phyloP scores from a whole-genome alignment of 2,113 vertebrate genomes.

The Eulemur rufifrons region DNA sequence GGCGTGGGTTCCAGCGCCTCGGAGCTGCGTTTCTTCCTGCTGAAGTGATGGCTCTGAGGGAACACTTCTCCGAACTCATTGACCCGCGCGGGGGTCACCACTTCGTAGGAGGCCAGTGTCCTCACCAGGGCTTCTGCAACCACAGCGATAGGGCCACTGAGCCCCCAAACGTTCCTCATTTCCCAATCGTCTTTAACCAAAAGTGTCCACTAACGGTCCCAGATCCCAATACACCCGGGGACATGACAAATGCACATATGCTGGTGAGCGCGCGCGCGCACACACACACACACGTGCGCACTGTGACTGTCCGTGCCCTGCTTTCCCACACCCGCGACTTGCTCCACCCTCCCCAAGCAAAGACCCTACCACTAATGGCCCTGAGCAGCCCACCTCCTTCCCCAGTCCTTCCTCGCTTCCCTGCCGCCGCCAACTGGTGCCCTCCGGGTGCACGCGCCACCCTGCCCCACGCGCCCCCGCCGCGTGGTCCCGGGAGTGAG shows the following conservation, averaged over 20 bases:
- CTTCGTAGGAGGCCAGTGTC: conserved; percentile 93
- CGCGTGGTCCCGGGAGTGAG: neutral
- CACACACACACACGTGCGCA: neutral
- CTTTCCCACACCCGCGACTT: neutral
- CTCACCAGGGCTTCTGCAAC: conserved; percentile 90
- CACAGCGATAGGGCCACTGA: neutral
- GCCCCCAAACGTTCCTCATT: neutral
- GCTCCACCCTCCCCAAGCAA: neutral
- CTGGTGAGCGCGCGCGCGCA: neutral
- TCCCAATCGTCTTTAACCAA: neutral
- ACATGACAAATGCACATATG: neutral
- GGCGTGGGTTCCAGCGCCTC: conserved; percentile 73
- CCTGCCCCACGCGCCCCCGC: neutral
- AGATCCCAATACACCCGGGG: neutral
- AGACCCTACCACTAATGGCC: neutral
- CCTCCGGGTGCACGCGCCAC: neutral
- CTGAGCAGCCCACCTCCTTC: neutral
- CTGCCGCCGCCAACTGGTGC: neutral
- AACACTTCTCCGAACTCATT: conserved; percentile 95
- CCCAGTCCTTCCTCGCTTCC: neutral
- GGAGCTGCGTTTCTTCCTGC: conserved; percentile 89
- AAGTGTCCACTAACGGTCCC: neutral
- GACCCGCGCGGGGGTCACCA: conserved; percentile 92
- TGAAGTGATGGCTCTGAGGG: conserved; percentile 82
- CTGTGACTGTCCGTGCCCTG: neutral